phyloP scores from a whole-genome alignment of 2,797 vertebrate genomes.

The Poeciliopsis gracilis region DNA sequence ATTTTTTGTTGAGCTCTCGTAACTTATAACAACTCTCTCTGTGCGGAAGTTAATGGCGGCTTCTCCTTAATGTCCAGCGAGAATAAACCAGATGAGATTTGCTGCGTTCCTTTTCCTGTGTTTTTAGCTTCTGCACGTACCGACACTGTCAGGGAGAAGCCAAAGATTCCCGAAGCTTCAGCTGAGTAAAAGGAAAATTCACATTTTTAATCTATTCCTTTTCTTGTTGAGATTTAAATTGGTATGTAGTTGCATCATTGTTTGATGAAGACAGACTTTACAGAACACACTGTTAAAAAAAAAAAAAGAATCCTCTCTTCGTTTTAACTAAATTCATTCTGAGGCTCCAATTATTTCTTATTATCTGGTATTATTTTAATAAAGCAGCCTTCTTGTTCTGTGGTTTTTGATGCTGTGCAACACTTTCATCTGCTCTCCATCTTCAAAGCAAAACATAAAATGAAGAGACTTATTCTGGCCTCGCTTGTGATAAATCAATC shows the following conservation, averaged over 20 bases:
- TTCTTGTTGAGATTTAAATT: constrained; percentile 16
- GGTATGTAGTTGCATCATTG: constrained; percentile 32
- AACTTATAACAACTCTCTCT: constrained; percentile 16
- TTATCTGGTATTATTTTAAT: constrained; percentile 47
- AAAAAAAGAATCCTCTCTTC: constrained; percentile 16
- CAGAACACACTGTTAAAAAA: not conserved
- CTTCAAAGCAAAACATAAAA: constrained; percentile 61
- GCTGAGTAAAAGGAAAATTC: constrained; percentile 23
- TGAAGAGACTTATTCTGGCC: constrained; percentile 52
- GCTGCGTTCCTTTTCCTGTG: constrained; percentile 1
- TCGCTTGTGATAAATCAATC: constrained; percentile 64
- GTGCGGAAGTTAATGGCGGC: constrained; percentile 2
- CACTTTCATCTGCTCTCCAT: constrained; percentile 63
- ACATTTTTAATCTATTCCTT: constrained; percentile 11
- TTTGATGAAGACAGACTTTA: not conserved
- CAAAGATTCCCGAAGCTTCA: not conserved
- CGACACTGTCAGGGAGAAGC: constrained; percentile 13
- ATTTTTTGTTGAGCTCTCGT: not conserved
- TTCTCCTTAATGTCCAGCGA: constrained; percentile 10
- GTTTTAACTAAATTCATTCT: constrained; percentile 32
- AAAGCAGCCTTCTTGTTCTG: constrained; percentile 30
- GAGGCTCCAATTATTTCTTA: constrained; percentile 43
- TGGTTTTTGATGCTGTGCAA: constrained; percentile 33
- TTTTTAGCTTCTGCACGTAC: constrained; percentile 27
- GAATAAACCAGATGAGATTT: constrained; percentile 25